Evolutionary conservation across 2,797 vertebrate species (phyloP).

Genomic region (Anas capensis): DNA sequence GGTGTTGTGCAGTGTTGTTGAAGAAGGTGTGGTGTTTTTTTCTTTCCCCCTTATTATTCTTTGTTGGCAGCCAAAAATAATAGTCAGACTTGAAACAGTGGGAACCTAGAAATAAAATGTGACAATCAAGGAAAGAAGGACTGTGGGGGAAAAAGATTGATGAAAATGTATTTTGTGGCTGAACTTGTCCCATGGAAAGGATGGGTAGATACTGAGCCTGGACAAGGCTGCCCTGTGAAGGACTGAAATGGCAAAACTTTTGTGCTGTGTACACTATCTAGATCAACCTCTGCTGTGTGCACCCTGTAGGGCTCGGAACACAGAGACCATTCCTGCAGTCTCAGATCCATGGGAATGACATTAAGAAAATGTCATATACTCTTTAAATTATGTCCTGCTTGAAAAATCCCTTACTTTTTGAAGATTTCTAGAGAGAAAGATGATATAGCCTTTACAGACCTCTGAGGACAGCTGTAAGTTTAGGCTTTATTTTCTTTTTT

Average conservation of each 20-base stretch:
- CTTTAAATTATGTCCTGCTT: background rate
- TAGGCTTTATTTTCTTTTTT: constrained; percentile 16
- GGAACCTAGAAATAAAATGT: background rate
- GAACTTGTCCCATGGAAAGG: background rate
- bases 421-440: background rate
- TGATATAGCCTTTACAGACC: background rate
- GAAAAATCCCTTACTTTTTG: background rate
- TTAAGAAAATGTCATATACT: background rate
- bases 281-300: background rate
- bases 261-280: background rate
- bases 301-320: background rate
- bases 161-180: background rate
- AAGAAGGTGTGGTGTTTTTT: background rate
- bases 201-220: background rate
- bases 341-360: background rate
- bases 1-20: background rate
- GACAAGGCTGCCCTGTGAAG: background rate
- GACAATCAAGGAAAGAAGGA: background rate
- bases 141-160: background rate
- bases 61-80: background rate
- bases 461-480: background rate
- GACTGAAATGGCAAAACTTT: background rate
- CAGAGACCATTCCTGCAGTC: background rate
- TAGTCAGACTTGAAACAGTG: background rate
- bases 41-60: background rate